Percentiles rank a stretch among this genome's conserved stretches.
These are phyloP conservation scores for Drosophila paulistorum DNA, from an alignment of 1,140 invertebrate genomes.

Conservation along the genomic window DNA sequence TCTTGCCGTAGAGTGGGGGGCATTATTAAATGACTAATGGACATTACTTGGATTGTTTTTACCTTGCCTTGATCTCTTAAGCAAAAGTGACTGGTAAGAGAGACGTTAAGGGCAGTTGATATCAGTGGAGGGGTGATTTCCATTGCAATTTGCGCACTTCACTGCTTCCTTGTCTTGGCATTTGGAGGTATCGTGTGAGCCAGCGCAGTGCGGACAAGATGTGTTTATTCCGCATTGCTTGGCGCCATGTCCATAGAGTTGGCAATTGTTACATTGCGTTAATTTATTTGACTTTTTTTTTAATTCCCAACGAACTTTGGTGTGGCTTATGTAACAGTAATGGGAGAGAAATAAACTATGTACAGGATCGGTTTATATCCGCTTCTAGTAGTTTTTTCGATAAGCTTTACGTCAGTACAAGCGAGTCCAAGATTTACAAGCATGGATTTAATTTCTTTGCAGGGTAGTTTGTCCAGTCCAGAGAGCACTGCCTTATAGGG, in stretches of 20 bases:
- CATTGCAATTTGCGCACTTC: slow-evolving; percentile 1
- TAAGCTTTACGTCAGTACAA: slow-evolving; percentile 7
- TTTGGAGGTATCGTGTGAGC: background rate
- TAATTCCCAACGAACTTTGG: slow-evolving; percentile 2
- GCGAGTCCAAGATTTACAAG: background rate
- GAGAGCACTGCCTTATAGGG: no score
- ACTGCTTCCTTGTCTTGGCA: background rate
- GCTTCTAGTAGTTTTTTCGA: background rate
- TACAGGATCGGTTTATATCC: background rate
- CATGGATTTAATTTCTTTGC: background rate
- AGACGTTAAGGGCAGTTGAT: background rate
- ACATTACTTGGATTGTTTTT: background rate
- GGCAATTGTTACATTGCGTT: background rate
- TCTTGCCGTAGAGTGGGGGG: background rate
- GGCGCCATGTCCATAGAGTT: background rate
- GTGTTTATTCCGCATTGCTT: slow-evolving; percentile 1
- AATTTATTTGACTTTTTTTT: slow-evolving; percentile 4
- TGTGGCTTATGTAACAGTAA: background rate
- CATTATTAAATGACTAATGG: background rate
- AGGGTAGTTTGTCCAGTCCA: slow-evolving; percentile 10
- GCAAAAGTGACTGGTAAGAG: no score
- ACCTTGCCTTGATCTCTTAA: no score
- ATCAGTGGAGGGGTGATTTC: slow-evolving; percentile 8
- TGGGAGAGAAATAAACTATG: slow-evolving; percentile 5
- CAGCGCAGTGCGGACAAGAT: slow-evolving; percentile 4